Evolutionary conservation across 2,113 vertebrate genomes (phyloP).

Genomic region (Cyphomyrus plagiostoma): DNA sequence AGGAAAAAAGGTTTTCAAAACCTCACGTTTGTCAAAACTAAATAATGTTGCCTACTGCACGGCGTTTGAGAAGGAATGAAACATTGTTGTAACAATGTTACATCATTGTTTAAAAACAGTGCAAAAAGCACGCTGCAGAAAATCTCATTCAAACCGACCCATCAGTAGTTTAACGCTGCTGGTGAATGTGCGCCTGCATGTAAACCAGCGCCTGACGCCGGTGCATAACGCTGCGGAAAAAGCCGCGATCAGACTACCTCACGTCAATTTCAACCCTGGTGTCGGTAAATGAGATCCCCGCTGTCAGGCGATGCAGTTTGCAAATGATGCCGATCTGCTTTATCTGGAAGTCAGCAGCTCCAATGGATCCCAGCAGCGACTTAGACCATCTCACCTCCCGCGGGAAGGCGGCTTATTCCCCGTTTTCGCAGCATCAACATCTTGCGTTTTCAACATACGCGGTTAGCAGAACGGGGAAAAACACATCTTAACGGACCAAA

Average conservation of each 20-base stretch:
- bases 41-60: neutral
- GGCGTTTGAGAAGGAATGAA: neutral
- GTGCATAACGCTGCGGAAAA: neutral
- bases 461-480: neutral
- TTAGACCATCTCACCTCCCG: neutral
- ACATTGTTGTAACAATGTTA: neutral
- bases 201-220: neutral
- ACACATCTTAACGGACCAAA: neutral
- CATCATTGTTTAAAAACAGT: neutral
- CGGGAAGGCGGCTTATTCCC: neutral
- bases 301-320: neutral
- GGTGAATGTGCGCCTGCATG: neutral
- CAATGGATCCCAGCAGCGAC: neutral
- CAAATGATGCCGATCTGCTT: neutral
- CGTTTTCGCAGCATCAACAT: neutral
- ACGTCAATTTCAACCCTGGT: neutral
- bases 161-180: neutral
- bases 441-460: neutral
- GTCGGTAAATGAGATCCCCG: neutral
- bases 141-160: neutral
- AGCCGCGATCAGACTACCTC: neutral
- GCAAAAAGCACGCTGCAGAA: neutral
- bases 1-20: neutral
- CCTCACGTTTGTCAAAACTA: neutral
- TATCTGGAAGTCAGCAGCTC: neutral